Percentiles rank a stretch among this genome's conserved stretches.
phyloP scores from a whole-genome alignment of 2,888 invertebrate genomes.

The Hoplodrina blanda region DNA sequence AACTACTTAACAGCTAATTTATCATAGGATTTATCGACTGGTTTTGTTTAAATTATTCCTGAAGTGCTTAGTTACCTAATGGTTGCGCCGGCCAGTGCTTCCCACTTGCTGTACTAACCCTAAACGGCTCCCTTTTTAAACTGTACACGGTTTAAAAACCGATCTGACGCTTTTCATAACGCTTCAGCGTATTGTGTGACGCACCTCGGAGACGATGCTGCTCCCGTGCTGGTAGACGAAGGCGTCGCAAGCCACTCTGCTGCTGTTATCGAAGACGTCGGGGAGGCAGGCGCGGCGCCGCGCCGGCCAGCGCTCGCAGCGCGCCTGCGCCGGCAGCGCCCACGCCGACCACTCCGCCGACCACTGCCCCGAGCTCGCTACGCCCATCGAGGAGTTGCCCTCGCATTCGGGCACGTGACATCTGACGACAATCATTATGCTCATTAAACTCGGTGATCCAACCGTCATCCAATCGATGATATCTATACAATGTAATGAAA shows the following conservation, averaged over 20 bases:
- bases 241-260: constrained; percentile 76
- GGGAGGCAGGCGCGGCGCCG: constrained; percentile 72
- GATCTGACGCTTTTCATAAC: background rate
- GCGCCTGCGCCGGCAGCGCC: constrained; percentile 76
- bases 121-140: background rate
- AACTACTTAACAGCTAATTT: constrained; percentile 1
- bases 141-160: background rate
- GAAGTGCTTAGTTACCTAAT: background rate
- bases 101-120: background rate
- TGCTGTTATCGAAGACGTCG: constrained; percentile 79
- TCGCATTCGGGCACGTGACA: constrained; percentile 90
- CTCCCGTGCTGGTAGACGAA: constrained; percentile 86
- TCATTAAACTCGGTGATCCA: background rate
- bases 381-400: constrained; percentile 66
- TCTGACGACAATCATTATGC: constrained; percentile 68
- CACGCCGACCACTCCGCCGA: constrained; percentile 72
- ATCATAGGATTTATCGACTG: background rate
- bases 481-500: too few relatives aligned
- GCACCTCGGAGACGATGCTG: constrained; percentile 90
- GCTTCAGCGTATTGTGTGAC: background rate
- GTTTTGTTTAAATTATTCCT: background rate
- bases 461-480: background rate
- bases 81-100: too few relatives aligned
- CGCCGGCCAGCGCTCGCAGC: constrained; percentile 72
- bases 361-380: constrained; percentile 68